phyloP scores from a whole-genome alignment of 2,888 invertebrate species.

The Dorcus parallelipipedus region DNA sequence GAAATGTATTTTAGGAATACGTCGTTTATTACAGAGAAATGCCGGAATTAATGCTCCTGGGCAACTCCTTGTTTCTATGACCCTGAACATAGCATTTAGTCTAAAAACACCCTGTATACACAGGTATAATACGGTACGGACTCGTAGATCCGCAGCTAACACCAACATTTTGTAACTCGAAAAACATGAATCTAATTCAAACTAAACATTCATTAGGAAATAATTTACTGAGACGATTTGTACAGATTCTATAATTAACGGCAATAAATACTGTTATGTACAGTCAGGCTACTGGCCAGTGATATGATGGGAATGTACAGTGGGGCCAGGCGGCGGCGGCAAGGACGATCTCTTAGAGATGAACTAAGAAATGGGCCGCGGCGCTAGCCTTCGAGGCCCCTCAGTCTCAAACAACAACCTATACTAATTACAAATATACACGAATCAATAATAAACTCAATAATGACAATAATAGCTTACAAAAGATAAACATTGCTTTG shows the following conservation, averaged over 20 bases:
- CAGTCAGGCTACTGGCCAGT: constrained; percentile 46
- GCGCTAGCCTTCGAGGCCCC: constrained; percentile 28
- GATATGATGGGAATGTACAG: constrained; percentile 50
- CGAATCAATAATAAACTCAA: constrained; percentile 35
- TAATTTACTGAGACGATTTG: constrained; percentile 29
- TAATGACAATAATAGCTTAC: constrained; percentile 44
- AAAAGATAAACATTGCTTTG: constrained; percentile 52
- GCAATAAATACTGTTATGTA: constrained; percentile 36
- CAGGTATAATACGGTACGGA: neutral
- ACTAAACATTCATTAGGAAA: constrained; percentile 34
- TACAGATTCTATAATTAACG: constrained; percentile 25
- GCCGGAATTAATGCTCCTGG: neutral
- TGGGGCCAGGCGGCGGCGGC: constrained; percentile 33
- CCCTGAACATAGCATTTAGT: constrained; percentile 23
- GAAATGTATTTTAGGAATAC: constrained; percentile 29
- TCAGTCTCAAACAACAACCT: constrained; percentile 51
- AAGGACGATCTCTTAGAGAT: constrained; percentile 6
- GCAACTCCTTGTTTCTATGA: constrained; percentile 22
- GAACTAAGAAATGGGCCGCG: constrained; percentile 14
- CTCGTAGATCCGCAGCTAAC: constrained; percentile 29
- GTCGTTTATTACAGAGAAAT: constrained; percentile 24
- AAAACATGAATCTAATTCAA: constrained; percentile 35
- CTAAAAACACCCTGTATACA: constrained; percentile 25
- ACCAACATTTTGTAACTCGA: constrained; percentile 36
- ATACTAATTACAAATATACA: constrained; percentile 48